Base-by-base conservation (phyloP, 2,888 invertebrate genomes). In the Nomada goodeniana region DNA sequence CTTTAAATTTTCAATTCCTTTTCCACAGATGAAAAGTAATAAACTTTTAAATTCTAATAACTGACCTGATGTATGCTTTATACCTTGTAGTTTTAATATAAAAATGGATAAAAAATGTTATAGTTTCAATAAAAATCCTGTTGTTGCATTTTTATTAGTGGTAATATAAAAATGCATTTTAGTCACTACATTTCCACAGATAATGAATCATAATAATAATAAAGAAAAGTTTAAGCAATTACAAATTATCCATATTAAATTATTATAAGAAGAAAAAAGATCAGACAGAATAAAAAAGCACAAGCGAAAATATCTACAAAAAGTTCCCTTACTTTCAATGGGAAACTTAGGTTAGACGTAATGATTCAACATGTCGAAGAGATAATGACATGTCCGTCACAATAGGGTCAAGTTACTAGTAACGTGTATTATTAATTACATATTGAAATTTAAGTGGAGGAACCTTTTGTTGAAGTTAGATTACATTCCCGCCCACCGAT, bases 301-400 rank as follows among this genome's bases (percentile, higher is more conserved):
- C 23, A 65, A 47, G 2, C 11, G 1, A 63, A 50, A 53, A 42
- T 29, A 53, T 18, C 2, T 59, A 36, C 20, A 20, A 67, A 67
- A 36, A 59, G 10, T 18, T 44, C 18, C 44, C 29, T 44, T 77
- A 44, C 11, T n/a, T 23, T 71, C 10, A 9, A 71, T 20, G 2
- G 11, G 18, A 67, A 60, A 79, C n/a, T 78, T 79, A 80, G 80
- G 80, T 80, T 80, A 80, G 80, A 80, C 20, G 18, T 11, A 57
- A 42, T 13, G 20, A 3, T 71, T 36, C 47, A 68, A 61, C 73
- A 29, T 26, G 23, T 80, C 44, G 20, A 53, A 64, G 52, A 7
- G 15, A 61, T 29, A 13, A 61, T 44, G 15, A 23, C 65, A 67
- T 7, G 29, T n/a, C 9, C 11, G 26, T 42, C 11, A 15, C 11